A percentile compares a stretch with the other conserved stretches of the same genome.
phyloP scores from a whole-genome alignment of 1,140 invertebrate genomes.

The Andrena cerasifolii region DNA sequence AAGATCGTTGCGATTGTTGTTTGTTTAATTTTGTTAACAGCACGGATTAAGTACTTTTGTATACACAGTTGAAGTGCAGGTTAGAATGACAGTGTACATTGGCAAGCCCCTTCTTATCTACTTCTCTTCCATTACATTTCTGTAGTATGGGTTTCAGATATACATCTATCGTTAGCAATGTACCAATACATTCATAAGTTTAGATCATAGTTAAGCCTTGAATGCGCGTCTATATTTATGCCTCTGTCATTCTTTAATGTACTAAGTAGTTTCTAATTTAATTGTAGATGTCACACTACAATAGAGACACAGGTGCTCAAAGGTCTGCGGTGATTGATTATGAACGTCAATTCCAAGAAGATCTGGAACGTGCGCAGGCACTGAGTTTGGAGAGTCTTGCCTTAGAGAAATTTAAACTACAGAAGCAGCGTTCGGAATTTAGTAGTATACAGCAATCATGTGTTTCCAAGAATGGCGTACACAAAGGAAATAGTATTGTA shows the following conservation, averaged over 20 bases:
- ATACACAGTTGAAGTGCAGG: conserved; percentile 20
- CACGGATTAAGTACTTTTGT: not conserved
- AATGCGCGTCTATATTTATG: not conserved
- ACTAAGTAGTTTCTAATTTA: conserved; percentile 29
- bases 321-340: conserved; percentile 83
- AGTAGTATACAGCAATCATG: conserved; percentile 60
- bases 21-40: not conserved
- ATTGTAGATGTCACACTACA: conserved; percentile 81
- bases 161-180: not conserved
- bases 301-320: conserved; percentile 72
- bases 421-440: conserved; percentile 82
- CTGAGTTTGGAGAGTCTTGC: conserved; percentile 92
- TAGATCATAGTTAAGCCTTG: not conserved
- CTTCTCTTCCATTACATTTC: not conserved
- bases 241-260: not conserved
- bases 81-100: conserved; percentile 17
- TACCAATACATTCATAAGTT: not conserved
- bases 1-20: not conserved
- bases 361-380: conserved; percentile 92
- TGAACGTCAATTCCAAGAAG: conserved; percentile 92
- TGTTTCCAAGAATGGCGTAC: conserved; percentile 62
- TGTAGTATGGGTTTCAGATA: not conserved
- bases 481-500: conserved; percentile 59
- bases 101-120: not conserved
- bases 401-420: conserved; percentile 89